Evolutionary conservation across 2,113 vertebrate species (phyloP).

Genomic region (Monopterus albus): DNA sequence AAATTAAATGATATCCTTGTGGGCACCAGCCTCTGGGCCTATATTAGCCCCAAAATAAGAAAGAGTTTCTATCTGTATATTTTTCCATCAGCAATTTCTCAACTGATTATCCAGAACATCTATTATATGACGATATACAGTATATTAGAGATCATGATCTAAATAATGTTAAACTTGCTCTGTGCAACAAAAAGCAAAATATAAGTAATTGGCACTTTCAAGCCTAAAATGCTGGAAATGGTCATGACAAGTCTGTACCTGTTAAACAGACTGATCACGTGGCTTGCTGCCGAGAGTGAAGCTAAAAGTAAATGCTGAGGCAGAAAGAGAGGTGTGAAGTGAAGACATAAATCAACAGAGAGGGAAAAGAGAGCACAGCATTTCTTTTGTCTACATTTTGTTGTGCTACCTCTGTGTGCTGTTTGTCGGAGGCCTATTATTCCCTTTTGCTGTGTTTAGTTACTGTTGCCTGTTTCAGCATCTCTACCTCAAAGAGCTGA

Average conservation of each 20-base stretch:
- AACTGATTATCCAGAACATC: background rate
- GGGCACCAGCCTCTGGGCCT: no score
- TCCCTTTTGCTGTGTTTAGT: slow-evolving; percentile 66
- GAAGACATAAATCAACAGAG: slow-evolving; percentile 37
- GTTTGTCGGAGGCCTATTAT: slow-evolving; percentile 55
- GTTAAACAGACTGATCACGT: background rate
- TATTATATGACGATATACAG: background rate
- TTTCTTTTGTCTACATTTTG: slow-evolving; percentile 65
- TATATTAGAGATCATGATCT: background rate
- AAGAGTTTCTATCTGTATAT: no score
- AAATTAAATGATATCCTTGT: no score
- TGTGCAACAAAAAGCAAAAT: background rate
- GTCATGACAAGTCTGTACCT: background rate
- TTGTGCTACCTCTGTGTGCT: slow-evolving; percentile 52
- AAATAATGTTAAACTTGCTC: background rate
- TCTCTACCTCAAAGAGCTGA: slow-evolving; percentile 65
- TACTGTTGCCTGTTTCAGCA: slow-evolving; percentile 72
- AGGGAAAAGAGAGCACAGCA: slow-evolving; percentile 48
- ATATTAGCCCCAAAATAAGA: no score
- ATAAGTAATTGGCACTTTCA: background rate
- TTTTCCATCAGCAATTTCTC: no score
- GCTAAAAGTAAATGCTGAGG: background rate
- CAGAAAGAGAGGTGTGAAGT: slow-evolving; percentile 16
- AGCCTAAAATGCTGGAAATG: background rate
- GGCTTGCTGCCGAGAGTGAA: background rate